Conservation (phyloP, 2,888 invertebrate genomes). For the Epinotia bilunana region DNA sequence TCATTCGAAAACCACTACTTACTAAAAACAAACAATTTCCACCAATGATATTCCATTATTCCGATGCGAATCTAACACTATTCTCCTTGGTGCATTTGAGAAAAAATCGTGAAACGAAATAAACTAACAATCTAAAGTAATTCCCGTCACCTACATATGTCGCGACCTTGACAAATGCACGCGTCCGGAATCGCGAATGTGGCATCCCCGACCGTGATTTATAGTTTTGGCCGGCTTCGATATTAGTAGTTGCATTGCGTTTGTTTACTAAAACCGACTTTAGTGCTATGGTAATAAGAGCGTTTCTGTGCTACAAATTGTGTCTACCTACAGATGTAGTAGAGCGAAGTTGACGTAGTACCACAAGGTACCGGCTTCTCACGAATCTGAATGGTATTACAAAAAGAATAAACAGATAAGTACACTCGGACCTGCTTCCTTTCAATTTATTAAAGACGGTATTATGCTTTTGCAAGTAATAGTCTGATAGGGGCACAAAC, state of each 20-base stretch:
- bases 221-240: slow-evolving; percentile 60
- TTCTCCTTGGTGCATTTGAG: slow-evolving; percentile 34
- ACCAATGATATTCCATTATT: slow-evolving; percentile 6
- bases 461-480: background rate
- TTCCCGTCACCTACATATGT: slow-evolving; percentile 70
- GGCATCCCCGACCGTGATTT: slow-evolving; percentile 62
- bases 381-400: background rate
- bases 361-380: background rate
- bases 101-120: slow-evolving; percentile 43
- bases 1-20: background rate
- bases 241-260: slow-evolving; percentile 51
- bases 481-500: background rate
- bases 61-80: slow-evolving; percentile 20
- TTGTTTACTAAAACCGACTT: background rate
- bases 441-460: too few relatives aligned
- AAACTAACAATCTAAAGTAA: slow-evolving; percentile 42
- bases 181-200: slow-evolving; percentile 55
- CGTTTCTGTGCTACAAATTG: background rate
- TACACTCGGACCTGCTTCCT: too few relatives aligned
- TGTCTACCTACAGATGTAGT: background rate
- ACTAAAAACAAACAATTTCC: slow-evolving; percentile 17
- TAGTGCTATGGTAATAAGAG: background rate
- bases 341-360: background rate
- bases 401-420: background rate
- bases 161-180: slow-evolving; percentile 76